Evolutionary conservation across 2,888 invertebrate species (phyloP), one percentile per base, ranked within the genome.

Genomic region (Hypomecis atomaria): DNA sequence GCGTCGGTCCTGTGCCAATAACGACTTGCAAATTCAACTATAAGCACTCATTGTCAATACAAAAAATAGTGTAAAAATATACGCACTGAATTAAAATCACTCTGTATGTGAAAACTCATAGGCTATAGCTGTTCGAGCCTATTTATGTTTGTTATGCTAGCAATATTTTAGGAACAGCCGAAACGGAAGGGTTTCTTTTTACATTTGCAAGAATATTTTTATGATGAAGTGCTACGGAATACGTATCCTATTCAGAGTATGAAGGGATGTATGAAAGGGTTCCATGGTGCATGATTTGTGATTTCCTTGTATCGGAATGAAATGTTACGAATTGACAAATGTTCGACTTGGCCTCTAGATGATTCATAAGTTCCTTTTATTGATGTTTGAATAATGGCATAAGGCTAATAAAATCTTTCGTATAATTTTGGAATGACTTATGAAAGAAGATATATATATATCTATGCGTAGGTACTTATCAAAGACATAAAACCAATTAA

Each of bases 131-230:
- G 38, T 56, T 54, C 55, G 10, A 13, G 49, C 54, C 47, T 60
- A 40, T 57, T 40, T 58, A 10, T 33, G 42, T 57, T 48, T 57
- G 53, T 60, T 54, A 37, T 56, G 56, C 36, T 45, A 34, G 45
- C 52, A 11, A 57, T 42, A 62, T 57, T 40, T 38, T 34, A 36
- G 52, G 48, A 54, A 36, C 43, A 42, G 37, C 10, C 57, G 47
- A 33, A 11, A 54, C 48, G 49, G 63, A 53, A 63, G 37, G 58
- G 54, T 59, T 54, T 54, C 57, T 52, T 57, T 62, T 62, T 13
- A 50, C 42, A 55, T 56, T 55, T 47, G 56, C 6, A 7, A 23
- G 47, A 48, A 56, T 56, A 56, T 56, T 56, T 54, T 40, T 47
- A 48, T 47, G 56, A 56, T 47, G 56, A 56, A 56, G 56, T 44